Evolutionary conservation across 2,797 vertebrate species (phyloP).

Genomic region (Trichosurus vulpecula): DNA sequence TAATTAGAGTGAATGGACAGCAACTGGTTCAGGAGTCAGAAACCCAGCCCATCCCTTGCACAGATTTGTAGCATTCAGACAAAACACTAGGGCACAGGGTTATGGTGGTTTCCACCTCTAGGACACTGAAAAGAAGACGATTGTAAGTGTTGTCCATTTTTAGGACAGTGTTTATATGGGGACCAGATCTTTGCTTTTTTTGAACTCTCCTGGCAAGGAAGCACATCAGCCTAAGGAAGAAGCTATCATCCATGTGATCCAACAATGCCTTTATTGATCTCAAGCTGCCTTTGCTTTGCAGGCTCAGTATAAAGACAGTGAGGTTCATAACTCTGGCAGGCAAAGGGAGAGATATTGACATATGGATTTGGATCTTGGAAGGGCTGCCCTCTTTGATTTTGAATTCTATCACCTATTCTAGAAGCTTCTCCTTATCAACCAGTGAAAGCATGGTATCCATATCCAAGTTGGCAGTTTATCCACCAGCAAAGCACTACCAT

Average conservation of each 20-base stretch:
- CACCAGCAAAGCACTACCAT: neutral
- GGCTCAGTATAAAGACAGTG: neutral
- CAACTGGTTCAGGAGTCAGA: too few species aligned
- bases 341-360: neutral
- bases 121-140: neutral
- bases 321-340: neutral
- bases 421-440: neutral
- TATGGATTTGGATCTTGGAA: neutral
- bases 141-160: neutral
- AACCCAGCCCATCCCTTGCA: neutral
- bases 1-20: too few species aligned
- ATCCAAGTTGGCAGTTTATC: neutral
- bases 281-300: neutral
- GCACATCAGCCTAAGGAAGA: neutral
- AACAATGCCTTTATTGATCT: neutral
- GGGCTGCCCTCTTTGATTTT: neutral
- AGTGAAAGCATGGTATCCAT: neutral
- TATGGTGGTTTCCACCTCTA: neutral
- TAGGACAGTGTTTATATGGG: neutral
- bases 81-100: neutral
- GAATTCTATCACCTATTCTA: neutral
- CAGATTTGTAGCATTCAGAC: neutral
- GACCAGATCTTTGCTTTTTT: neutral
- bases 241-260: neutral
- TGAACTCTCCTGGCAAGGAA: neutral